These are phyloP conservation scores for Nasonia vitripennis DNA, from an alignment of 1,140 invertebrate genomes.

Conservation along the genomic window DNA sequence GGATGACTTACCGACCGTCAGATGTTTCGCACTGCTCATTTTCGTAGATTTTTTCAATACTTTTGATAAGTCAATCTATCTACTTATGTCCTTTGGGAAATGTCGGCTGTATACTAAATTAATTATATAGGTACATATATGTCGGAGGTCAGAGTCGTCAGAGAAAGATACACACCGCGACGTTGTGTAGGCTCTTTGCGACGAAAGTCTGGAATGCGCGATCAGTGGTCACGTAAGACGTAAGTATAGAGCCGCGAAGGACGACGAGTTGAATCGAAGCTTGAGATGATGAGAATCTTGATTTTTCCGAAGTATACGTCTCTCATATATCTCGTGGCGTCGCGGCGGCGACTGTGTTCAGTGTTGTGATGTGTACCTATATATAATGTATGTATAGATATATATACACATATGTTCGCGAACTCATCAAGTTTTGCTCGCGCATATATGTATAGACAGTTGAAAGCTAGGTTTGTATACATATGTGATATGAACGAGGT, in stretches of 20 bases:
- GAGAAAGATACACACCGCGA: too few species aligned
- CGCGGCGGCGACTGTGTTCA: not conserved
- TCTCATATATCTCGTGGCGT: too few species aligned
- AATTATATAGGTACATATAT: too few species aligned
- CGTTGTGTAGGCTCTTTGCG: not conserved
- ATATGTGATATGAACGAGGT: too few species aligned
- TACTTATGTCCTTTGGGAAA: not conserved
- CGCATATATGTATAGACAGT: not conserved
- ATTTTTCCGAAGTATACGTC: not conserved
- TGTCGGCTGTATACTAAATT: too few species aligned
- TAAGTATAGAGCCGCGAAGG: not conserved
- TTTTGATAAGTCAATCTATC: not conserved
- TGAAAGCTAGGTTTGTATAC: not conserved
- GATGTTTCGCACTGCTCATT: slow-evolving; percentile 48
- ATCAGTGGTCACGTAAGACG: not conserved
- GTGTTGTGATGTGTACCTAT: not conserved
- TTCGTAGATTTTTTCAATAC: not conserved
- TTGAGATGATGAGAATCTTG: not conserved
- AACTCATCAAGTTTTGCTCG: slow-evolving; percentile 25
- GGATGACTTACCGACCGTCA: slow-evolving; percentile 44
- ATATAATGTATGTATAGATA: not conserved
- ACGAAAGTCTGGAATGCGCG: not conserved
- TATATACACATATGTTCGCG: slow-evolving; percentile 16
- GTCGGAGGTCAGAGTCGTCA: too few species aligned
- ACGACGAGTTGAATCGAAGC: not conserved